Evolutionary conservation across 2,888 invertebrate species (phyloP), one percentile per base, ranked within the genome.

Genomic region (Blastobasis lacticolella): DNA sequence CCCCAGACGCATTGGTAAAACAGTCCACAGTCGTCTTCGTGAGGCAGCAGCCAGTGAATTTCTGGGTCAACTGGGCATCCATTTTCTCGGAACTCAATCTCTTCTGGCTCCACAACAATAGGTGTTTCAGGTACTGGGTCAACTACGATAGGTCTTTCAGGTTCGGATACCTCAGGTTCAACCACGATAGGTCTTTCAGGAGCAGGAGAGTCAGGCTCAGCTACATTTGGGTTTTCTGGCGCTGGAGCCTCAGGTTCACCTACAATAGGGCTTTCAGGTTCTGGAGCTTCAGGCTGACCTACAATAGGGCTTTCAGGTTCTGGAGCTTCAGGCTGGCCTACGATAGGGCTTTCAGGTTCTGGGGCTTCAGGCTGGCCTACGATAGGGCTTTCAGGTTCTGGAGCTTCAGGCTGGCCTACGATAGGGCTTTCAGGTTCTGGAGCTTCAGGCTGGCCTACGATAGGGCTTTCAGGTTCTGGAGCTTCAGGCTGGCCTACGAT

Each of bases 1-100:
- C 81, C 81, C 73, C 76, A 75, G 44, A 79, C 77, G 59, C 84
- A 85, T 56, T 75, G 74, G 59, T 81, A 84, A 72, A 82, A 81
- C 41, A 59, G 64, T 0, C 55, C 51, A 49, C 82, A 82, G 38
- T 81, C 71, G 0, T 55, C 57, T 41, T 73, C 75, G 49, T 81
- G 78, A 0, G 78, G 73, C 6, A 80, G 49, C 10, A 77, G 54
- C 38, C 58, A 55, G 41, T 75, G 71, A 1, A 72, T 53, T 5
- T 56, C 54, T 42, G 67, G 69, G 42, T 79, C 63, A 0, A 64
- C 58, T 0, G 81, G 80, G 44, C 82, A 82, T 0, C 75, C 74
- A 50, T 75, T 74, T 0, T 71, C 69, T 5, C 71, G 54, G 10
- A 63, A 51, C 7, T 53, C 61, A 37, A 50, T 45, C 57, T 48